Base-by-base conservation (phyloP, 2,888 invertebrate species). In the Morpho helenor region DNA sequence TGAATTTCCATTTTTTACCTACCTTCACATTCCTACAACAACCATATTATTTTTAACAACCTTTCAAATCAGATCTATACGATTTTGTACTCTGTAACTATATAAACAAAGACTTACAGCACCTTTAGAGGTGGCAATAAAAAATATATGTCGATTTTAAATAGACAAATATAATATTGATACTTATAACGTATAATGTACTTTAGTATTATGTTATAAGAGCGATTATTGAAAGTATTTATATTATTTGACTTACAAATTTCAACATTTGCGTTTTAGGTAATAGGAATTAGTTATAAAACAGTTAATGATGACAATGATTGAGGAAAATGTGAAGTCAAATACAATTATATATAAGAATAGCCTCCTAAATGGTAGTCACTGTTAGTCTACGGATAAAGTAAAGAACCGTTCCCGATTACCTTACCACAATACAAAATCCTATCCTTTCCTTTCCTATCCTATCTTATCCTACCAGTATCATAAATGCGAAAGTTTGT, bases 1-100 rank as follows among this genome's bases (percentile, higher is more conserved):
- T 77, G 78, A 81, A 84, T 84, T 80, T 83, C 78, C 80, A 84
- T 82, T 61, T 82, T 81, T 75, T 66, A 58, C 60, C 31, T 59
- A 50, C 52, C 31, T 50, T 52, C 60, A 56, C 57, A 60, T 60
- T 60, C 60, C 53, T 50, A 22, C 39, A 47, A 55, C 10, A 50
- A 57, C 50, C 54, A 44, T 43, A 10, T 23, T 52, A 46, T 10
- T 56, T 51, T 41, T 46, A 31, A 23, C 40, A 9, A 31, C 31
- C 3, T 5, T 31, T 31, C 40, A 42, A 8, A 4, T 31, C 6
- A 8, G 39, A 10, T 7, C 45, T 50, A 56, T 16, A 22, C 31
- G 8, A 60, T 9, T 51, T 39, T 49, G 42, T 40, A 49, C 49
- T 46, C 31, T 49, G 56, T 45, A 41, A 7, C 5, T 10, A 44